Evolutionary conservation across 2,888 invertebrate genomes (phyloP), one percentile per base, ranked within the genome.

Genomic region (Lydus trimaculatus): DNA sequence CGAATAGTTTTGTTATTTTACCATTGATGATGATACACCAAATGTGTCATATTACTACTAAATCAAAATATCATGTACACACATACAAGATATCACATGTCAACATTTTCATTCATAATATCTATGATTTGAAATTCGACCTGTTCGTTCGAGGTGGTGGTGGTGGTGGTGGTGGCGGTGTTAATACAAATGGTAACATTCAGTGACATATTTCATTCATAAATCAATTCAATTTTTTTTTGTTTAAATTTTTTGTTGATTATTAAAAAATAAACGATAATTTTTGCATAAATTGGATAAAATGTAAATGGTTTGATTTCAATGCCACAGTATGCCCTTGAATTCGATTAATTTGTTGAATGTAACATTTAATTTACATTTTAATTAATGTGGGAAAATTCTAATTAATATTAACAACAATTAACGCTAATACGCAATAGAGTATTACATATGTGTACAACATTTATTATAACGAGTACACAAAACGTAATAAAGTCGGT

Each of bases 51-150:
- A 52, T 52, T 52, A 52, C 52, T 25, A 52, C 52, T 25, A 52
- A 74, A 75, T 74, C 74, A 68, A 75, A 75, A 75, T 75, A 74
- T 75, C 75, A 75, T 68, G 72, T 75, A 73, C 72, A 75, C 67
- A 69, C 72, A 75, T 66, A 69, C 64, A 66, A 73, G 72, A 73
- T 75, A 73, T 75, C 75, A 61, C 72, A 63, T 75, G 67, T 61
- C 72, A 63, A 70, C 67, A 63, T 67, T 61, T 61, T 71, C 71
- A 71, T 69, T 66, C 68, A 69, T 71, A n/a, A n/a, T n/a, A 71
- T 69, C 69, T 63, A 69, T 65, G 71, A 71, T 71, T 70, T 71
- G 68, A 69, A 69, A 71, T 65, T 48, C 67, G 71, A 71, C 64
- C 66, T 33, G 39, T 58, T 52, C 3, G 11, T 9, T 23, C 7